These are phyloP conservation scores for Brienomyrus longianalis DNA, from an alignment of 2,113 vertebrate species.

Conservation along the genomic window DNA sequence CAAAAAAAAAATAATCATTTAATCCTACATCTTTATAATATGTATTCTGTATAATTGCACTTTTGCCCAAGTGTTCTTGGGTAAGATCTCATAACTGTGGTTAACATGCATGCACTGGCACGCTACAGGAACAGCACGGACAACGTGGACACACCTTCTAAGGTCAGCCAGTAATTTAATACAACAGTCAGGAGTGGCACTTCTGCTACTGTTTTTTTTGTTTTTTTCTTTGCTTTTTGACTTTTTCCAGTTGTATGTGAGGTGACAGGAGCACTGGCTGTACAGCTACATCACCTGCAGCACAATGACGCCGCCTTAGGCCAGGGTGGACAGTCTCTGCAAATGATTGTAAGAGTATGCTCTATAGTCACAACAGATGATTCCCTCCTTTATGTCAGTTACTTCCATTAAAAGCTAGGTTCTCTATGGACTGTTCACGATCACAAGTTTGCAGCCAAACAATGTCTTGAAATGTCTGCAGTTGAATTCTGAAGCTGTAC, in stretches of 20 bases:
- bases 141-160: not conserved
- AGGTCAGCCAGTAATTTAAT: not conserved
- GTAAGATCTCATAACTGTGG: not conserved
- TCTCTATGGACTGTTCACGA: not conserved
- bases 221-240: not conserved
- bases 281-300: constrained; percentile 1
- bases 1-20: not conserved
- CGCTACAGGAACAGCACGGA: not conserved
- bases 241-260: not conserved
- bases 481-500: not conserved
- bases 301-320: not conserved
- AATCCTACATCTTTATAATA: constrained; percentile 32
- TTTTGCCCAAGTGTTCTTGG: constrained; percentile 16
- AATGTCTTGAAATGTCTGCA: not conserved
- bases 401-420: not conserved
- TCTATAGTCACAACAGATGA: not conserved
- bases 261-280: not conserved
- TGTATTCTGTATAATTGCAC: constrained; percentile 36
- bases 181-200: not conserved
- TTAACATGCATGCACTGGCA: constrained; percentile 12
- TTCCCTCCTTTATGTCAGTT: not conserved
- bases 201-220: not conserved
- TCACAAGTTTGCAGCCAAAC: not conserved
- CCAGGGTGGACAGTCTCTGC: not conserved
- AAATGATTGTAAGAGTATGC: not conserved